Evolutionary conservation across 1,140 invertebrate genomes (phyloP).

Genomic region (Conus betulinus): DNA sequence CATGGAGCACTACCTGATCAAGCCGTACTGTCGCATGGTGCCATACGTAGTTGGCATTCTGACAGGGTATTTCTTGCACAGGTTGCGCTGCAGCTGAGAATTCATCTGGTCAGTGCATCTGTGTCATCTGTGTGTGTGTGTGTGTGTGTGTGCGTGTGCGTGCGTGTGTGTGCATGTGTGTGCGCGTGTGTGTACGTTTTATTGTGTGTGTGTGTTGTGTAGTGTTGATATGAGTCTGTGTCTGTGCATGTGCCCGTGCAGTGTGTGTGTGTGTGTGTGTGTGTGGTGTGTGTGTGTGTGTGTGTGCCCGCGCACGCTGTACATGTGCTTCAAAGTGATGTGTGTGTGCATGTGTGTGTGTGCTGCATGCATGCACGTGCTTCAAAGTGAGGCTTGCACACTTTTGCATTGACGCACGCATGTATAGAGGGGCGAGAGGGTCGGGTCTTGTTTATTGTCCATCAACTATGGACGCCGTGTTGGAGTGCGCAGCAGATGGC

Average conservation of each 20-base stretch:
- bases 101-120: neutral
- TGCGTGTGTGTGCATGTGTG: neutral
- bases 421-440: too few species aligned
- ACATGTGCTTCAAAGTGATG: neutral
- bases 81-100: neutral
- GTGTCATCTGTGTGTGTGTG: neutral
- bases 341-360: conserved; percentile 14
- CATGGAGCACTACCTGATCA: neutral
- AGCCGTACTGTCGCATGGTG: neutral
- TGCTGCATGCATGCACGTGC: neutral
- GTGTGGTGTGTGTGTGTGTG: neutral
- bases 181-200: neutral
- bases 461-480: too few species aligned
- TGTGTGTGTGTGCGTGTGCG: conserved; percentile 21
- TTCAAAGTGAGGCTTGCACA: neutral
- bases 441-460: too few species aligned
- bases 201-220: neutral
- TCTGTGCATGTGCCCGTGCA: neutral
- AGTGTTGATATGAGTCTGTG: neutral
- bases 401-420: too few species aligned
- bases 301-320: neutral
- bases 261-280: neutral
- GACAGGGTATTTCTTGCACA: neutral
- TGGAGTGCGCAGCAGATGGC: too few species aligned
- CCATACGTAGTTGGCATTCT: neutral